Evolutionary conservation across 2,113 vertebrate species (phyloP).

Genomic region (Sorex fumeus): DNA sequence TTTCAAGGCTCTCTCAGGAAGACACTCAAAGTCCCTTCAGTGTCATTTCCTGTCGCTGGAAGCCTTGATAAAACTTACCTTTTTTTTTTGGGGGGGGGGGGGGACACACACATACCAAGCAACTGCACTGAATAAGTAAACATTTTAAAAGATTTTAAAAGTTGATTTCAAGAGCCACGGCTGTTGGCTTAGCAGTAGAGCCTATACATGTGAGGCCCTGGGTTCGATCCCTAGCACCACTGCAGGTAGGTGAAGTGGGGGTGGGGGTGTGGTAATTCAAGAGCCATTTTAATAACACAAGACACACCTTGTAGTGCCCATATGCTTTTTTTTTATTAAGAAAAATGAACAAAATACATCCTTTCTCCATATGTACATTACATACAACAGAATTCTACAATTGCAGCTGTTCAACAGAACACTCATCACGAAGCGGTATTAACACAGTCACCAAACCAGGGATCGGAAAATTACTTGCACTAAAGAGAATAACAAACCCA

Average conservation of each 20-base stretch:
- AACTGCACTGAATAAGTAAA: neutral
- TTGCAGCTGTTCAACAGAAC: constrained; percentile 85
- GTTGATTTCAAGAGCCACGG: constrained; percentile 27
- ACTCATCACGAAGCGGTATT: constrained; percentile 92
- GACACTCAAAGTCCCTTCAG: neutral
- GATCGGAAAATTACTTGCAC: constrained; percentile 79
- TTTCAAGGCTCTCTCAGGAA: neutral
- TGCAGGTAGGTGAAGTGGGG: no score
- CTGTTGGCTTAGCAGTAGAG: no score
- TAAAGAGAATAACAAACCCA: constrained; percentile 46
- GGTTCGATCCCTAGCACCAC: no score
- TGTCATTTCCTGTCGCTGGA: neutral
- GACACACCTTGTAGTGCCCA: constrained; percentile 43
- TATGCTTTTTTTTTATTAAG: constrained; percentile 92
- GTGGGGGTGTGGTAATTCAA: no score
- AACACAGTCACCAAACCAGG: constrained; percentile 85
- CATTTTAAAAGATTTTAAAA: constrained; percentile 52
- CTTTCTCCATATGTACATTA: constrained; percentile 99
- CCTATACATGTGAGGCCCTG: no score
- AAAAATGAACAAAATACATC: constrained; percentile 99
- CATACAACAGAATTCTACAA: constrained; percentile 96
- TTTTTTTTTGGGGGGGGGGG: neutral
- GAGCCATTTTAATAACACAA: constrained; percentile 19
- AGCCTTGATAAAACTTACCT: constrained; percentile 30
- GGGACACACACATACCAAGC: neutral